Evolutionary conservation across 2,888 invertebrate genomes (phyloP).

Genomic region (Cantharis nigra): DNA sequence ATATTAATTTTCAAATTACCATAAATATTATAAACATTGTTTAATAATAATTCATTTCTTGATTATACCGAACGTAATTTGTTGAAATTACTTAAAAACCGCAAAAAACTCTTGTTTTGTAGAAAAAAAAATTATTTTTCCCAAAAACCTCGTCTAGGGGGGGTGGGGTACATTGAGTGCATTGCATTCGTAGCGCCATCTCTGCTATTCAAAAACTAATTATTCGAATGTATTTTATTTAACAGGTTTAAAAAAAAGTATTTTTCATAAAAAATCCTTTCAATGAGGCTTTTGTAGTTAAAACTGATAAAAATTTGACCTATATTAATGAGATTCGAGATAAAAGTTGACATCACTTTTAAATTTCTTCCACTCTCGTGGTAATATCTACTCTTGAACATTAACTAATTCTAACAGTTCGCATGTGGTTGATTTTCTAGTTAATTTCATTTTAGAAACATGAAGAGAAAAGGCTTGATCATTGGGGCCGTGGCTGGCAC

Average conservation of each 20-base stretch:
- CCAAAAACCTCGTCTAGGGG: no score
- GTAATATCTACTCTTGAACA: not conserved
- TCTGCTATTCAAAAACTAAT: no score
- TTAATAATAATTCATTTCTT: no score
- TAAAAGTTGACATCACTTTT: not conserved
- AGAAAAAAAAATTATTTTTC: no score
- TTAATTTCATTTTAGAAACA: not conserved
- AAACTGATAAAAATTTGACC: not conserved
- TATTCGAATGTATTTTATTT: no score
- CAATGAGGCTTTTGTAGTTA: not conserved
- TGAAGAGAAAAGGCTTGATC: slow-evolving; percentile 14
- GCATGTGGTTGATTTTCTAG: not conserved
- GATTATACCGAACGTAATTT: no score
- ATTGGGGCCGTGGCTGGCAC: slow-evolving; percentile 6
- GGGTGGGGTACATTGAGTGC: no score
- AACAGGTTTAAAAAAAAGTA: not conserved
- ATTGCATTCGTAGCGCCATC: no score
- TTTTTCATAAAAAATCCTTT: not conserved
- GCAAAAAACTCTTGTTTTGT: no score
- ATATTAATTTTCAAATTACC: no score
- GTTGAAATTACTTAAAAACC: no score
- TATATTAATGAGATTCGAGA: not conserved
- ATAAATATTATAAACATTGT: no score
- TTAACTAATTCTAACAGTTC: not conserved
- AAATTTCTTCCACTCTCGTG: not conserved